These are phyloP conservation scores for Corticium candelabrum DNA, from an alignment of 37 sponge, comb jelly and placozoan genomes.

Conservation along the genomic window DNA sequence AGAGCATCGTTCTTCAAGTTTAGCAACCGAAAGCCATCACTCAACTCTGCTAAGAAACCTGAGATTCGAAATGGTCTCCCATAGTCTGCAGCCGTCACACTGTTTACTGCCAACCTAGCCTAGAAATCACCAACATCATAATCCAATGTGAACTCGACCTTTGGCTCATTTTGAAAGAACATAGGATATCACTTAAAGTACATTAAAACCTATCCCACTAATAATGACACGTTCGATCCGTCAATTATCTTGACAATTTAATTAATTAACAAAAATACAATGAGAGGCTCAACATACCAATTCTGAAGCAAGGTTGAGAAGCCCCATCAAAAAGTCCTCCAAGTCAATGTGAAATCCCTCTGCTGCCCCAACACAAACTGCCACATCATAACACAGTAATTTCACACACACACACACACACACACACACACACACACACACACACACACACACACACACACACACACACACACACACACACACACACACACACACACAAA, in stretches of 20 bases:
- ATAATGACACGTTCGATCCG: no score
- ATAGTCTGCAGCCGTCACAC: slow-evolving; percentile 57
- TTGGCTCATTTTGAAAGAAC: no score
- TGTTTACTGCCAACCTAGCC: slow-evolving; percentile 67
- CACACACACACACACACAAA: no score
- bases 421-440: slow-evolving; percentile 5
- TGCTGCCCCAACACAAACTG: background rate
- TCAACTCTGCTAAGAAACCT: slow-evolving; percentile 44
- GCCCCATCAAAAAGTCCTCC: slow-evolving; percentile 60
- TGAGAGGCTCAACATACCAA: no score
- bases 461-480: no score
- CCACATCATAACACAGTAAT: no score
- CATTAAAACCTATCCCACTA: background rate
- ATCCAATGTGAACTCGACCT: no score
- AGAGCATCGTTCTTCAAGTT: slow-evolving; percentile 76
- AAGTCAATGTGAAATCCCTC: slow-evolving; percentile 55
- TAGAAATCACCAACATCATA: no score
- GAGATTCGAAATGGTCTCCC: slow-evolving; percentile 46
- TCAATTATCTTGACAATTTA: no score
- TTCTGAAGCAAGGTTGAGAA: slow-evolving; percentile 55
- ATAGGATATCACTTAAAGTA: background rate
- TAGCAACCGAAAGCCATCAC: slow-evolving; percentile 53
- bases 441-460: slow-evolving; percentile 6
- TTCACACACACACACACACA: slow-evolving; percentile 5
- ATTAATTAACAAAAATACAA: no score